Base-by-base conservation (phyloP, 2,113 vertebrate species). In the Petromus typicus region DNA sequence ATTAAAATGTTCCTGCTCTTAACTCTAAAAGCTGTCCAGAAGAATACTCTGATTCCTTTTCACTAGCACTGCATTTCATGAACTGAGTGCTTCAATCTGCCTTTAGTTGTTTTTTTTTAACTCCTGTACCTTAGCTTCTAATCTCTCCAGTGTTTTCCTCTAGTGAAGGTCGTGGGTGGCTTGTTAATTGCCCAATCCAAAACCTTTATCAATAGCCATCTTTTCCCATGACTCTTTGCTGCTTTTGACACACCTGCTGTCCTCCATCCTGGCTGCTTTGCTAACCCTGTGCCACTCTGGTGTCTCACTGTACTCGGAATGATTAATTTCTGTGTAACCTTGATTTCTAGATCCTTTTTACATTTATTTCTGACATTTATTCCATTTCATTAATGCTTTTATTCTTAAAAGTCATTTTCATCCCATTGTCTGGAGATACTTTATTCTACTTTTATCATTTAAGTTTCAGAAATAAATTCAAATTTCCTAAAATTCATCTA, bases 391-490 rank as follows among this genome's bases (percentile, higher is more conserved):
- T 76, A 76, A 14, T 76, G 32, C 25, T 69, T 86, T 75, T 73
- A 27, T 93, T 16, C 57, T 90, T 79, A 34, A 78, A 81, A 85
- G 22, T 66, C 3, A 88, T 89, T 94, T 85, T 48, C 69, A 80
- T 75, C 34, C n/a, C 14, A 48, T 56, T 91, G 1, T 61, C 61
- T 54, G 23, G 84, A 88, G 79, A 91, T n/a, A 59, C 63, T 91
- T 79, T 80, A 57, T 78, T 82, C 51, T 54, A 56, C 2, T 86
- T 78, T 56, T 90, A 45, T 76, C 63, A 30, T 84, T 87, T 87
- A 48, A 89, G 37, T 93, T 90, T 86, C 81, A 83, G 79, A 56
- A 45, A 61, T 51, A 84, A 78, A 92, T 92, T 86, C 61, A 78
- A 81, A 61, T 82, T n/a, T 43, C 32, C 22, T 87, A 93, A 89